Evolutionary conservation across 2,888 invertebrate genomes (phyloP).

Genomic region (Drosophila paramelanica): DNA sequence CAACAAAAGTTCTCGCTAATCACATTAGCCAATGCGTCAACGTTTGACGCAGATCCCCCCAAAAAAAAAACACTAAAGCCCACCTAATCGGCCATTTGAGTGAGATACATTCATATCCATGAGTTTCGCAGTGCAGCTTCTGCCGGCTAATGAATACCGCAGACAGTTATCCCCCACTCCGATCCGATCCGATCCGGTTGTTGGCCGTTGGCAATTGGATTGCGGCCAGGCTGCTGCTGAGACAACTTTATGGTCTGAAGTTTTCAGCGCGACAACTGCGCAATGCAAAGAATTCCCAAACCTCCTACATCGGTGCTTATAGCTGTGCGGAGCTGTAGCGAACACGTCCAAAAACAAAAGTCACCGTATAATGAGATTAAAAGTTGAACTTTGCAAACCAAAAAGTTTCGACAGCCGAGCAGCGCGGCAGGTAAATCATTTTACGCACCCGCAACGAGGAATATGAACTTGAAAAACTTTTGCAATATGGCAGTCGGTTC

Average conservation of each 20-base stretch:
- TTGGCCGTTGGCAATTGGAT: constrained; percentile 72
- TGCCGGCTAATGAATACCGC: constrained; percentile 60
- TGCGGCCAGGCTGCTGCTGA: constrained; percentile 68
- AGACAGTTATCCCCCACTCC: constrained; percentile 48
- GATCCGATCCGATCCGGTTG: not conserved
- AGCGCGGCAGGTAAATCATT: constrained; percentile 73
- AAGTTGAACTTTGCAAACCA: constrained; percentile 78
- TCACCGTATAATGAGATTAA: constrained; percentile 81
- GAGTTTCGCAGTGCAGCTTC: constrained; percentile 48
- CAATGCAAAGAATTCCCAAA: constrained; percentile 66
- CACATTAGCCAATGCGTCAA: constrained; percentile 22
- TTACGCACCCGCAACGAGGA: constrained; percentile 73
- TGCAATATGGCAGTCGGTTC: constrained; percentile 65
- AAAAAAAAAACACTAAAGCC: not conserved
- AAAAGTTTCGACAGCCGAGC: constrained; percentile 76
- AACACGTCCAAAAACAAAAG: constrained; percentile 68
- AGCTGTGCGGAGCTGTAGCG: constrained; percentile 25
- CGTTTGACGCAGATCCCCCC: constrained; percentile 9
- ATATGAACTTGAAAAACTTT: constrained; percentile 73
- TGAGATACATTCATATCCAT: constrained; percentile 36
- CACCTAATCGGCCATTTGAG: constrained; percentile 20
- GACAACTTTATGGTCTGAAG: constrained; percentile 71
- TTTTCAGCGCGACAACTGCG: constrained; percentile 69
- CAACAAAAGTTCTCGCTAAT: constrained; percentile 26
- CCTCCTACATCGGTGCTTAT: constrained; percentile 53